Percentiles rank a stretch among this genome's conserved stretches.
Evolutionary conservation across 2,113 vertebrate species (phyloP).

Genomic region (Morone saxatilis): DNA sequence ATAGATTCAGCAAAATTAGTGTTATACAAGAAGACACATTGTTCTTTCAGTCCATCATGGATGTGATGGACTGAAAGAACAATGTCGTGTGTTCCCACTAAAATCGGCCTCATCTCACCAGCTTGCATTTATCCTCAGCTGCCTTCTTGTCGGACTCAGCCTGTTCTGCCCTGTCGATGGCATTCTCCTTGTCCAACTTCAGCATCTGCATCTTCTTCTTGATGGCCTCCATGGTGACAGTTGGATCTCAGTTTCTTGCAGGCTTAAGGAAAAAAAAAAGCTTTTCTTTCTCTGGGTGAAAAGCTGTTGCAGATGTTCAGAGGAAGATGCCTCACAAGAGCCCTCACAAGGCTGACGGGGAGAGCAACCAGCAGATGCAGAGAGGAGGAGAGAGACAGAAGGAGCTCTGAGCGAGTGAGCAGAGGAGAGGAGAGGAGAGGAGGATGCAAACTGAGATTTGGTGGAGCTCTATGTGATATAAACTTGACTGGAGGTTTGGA

Average conservation of each 20-base stretch:
- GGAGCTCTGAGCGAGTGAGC: conserved; percentile 43
- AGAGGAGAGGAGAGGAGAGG: conserved; percentile 47
- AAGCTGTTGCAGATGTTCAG: conserved; percentile 25
- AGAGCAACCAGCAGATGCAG: conserved; percentile 40
- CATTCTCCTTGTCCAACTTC: conserved; percentile 96
- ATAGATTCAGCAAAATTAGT: not conserved
- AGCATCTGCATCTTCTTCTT: conserved; percentile 99
- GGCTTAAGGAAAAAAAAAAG: not conserved
- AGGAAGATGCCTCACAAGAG: conserved; percentile 21
- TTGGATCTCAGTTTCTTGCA: conserved; percentile 25
- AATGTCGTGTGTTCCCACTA: not conserved
- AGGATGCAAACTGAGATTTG: conserved; percentile 73
- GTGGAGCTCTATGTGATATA: conserved; percentile 80
- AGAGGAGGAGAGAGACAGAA: conserved; percentile 46
- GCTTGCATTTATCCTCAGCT: conserved; percentile 93
- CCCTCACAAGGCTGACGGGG: conserved; percentile 7
- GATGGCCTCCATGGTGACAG: conserved; percentile 93
- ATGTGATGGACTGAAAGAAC: no score
- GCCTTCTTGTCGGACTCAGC: conserved; percentile 92
- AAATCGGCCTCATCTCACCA: conserved; percentile 81
- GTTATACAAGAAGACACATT: not conserved
- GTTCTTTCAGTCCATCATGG: not conserved
- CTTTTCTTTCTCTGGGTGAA: not conserved
- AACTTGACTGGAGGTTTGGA: conserved; percentile 83
- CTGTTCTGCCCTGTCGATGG: conserved; percentile 94